Evolutionary conservation across 2,113 vertebrate genomes (phyloP), one percentile per base, ranked within the genome.

Genomic region (Rhagologus leucostigma): DNA sequence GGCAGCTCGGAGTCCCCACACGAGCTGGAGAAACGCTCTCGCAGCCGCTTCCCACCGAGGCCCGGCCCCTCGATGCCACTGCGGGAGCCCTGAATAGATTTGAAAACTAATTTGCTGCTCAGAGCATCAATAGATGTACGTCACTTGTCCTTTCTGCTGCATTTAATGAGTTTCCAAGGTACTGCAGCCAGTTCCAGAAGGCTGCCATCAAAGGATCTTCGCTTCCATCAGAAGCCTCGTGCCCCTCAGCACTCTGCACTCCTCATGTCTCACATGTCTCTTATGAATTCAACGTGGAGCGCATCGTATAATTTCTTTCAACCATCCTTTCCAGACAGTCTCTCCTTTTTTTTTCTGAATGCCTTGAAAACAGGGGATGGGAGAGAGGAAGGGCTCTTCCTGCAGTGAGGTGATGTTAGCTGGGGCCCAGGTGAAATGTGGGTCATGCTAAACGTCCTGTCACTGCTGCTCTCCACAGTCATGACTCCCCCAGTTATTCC

Each of bases 31-130:
- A 86, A 94, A 71, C 3, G 2, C 94, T 60, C 35, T 44, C 2
- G 1, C 80, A 76, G 81, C 94, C 3, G 4, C 84, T 93, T 84
- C 78, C 84, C 71, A 76, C 74, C 1, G 8, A 79, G 47, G 42
- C 46, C 76, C 35, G 76, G 42, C 85, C 78, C 88, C 50, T 75
- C 26, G 21, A n/a, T 2, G 5, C 60, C 44, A 19, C 56, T 93
- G 59, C 7, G 6, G 49, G 92, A 91, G 86, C 68, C 69, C 94
- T 95, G 88, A 71, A 41, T 94, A 76, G 69, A 92, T 89, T 91
- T 96, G 88, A 95, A 97, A 96, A 94, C 92, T 93, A 87, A 96
- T 97, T 95, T 97, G 84, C 91, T 96, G 97, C 90, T 89, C 82
- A 82, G 88, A 93, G 82, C 90, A 87, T 92, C 85, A 78, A 29